These are phyloP conservation scores for Gortyna flavago DNA, from an alignment of 2,888 invertebrate species.

Conservation along the genomic window DNA sequence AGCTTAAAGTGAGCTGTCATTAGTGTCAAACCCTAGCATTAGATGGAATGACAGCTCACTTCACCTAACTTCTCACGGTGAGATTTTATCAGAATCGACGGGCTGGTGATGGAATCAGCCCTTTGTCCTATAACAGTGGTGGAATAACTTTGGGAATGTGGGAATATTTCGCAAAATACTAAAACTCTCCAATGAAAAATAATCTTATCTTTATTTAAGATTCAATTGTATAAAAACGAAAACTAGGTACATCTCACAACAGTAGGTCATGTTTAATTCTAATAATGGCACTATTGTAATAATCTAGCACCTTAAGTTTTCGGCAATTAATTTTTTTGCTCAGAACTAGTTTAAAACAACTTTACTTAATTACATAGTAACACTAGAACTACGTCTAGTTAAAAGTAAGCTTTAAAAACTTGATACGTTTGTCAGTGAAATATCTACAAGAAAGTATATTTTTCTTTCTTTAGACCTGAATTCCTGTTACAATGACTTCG, in stretches of 20 bases:
- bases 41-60: too few relatives aligned
- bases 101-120: too few relatives aligned
- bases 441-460: conserved; percentile 14
- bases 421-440: conserved; percentile 19
- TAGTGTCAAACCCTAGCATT: too few relatives aligned
- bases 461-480: too few relatives aligned
- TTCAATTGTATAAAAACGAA: conserved; percentile 67
- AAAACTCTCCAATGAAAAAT: conserved; percentile 51
- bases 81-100: too few relatives aligned
- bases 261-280: conserved; percentile 56
- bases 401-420: conserved; percentile 24
- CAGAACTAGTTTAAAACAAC: conserved; percentile 34
- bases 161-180: conserved; percentile 20
- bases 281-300: conserved; percentile 59
- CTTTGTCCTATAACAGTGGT: too few relatives aligned
- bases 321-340: conserved; percentile 53
- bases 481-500: too few relatives aligned
- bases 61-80: too few relatives aligned
- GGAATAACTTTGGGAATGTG: background rate
- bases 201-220: conserved; percentile 67
- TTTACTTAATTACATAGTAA: conserved; percentile 37
- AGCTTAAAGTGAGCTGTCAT: too few relatives aligned
- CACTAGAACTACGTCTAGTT: conserved; percentile 37
- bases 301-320: conserved; percentile 62
- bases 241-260: conserved; percentile 65